phyloP scores from a whole-genome alignment of 1,140 invertebrate genomes.

The Zaprionus lachaisei region DNA sequence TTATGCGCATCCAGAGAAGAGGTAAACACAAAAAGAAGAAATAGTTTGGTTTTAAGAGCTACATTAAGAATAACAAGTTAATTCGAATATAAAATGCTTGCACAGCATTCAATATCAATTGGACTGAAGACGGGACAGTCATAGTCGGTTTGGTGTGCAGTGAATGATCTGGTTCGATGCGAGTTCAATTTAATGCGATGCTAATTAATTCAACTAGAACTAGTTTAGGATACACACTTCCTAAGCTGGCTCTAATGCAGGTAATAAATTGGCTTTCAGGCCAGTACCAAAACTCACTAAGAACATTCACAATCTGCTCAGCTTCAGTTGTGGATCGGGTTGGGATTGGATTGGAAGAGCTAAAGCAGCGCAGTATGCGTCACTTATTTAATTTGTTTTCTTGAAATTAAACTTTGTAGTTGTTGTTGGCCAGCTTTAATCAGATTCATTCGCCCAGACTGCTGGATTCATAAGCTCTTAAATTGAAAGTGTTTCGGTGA shows the following conservation, averaged over 20 bases:
- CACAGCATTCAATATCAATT: constrained; percentile 6
- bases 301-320: background rate
- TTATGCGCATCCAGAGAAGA: constrained; percentile 6
- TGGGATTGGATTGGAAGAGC: background rate
- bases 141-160: constrained; percentile 4
- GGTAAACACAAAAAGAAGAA: background rate
- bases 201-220: constrained; percentile 60
- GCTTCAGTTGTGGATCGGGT: constrained; percentile 12
- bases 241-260: constrained; percentile 60
- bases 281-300: constrained; percentile 22
- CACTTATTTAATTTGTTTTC: constrained; percentile 27
- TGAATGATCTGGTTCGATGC: constrained; percentile 12
- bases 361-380: background rate
- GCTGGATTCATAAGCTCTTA: constrained; percentile 53
- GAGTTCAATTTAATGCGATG: constrained; percentile 20
- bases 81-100: constrained; percentile 5
- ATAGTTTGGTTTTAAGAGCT: background rate
- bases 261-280: constrained; percentile 68
- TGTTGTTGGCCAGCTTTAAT: constrained; percentile 24
- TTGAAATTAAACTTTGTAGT: constrained; percentile 4
- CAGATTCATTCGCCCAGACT: constrained; percentile 34
- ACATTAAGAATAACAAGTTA: constrained; percentile 5
- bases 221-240: constrained; percentile 65
- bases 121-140: constrained; percentile 21
- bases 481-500: constrained; percentile 59